phyloP scores from a whole-genome alignment of 2,113 vertebrate species.

The Callaeas wilsoni region DNA sequence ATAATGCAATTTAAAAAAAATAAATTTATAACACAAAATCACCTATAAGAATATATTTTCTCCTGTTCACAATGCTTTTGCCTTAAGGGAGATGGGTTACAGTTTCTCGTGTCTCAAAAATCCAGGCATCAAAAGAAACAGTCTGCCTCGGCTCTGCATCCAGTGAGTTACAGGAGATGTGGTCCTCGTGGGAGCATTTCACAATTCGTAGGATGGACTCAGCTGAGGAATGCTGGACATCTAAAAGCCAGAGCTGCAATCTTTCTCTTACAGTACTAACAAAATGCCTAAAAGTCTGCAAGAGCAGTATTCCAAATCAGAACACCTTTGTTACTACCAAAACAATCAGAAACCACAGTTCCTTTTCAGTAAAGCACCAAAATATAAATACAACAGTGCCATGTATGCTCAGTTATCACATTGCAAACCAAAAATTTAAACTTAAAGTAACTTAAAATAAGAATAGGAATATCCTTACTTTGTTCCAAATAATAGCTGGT shows the following conservation, averaged over 20 bases:
- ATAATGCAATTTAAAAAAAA: not conserved
- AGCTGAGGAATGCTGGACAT: not conserved
- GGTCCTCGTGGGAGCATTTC: not conserved
- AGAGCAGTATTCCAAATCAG: not conserved
- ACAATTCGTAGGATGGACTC: rapidly evolving
- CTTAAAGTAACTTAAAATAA: not conserved
- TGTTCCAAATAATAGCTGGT: not conserved
- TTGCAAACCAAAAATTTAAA: not conserved
- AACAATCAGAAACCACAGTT: not conserved
- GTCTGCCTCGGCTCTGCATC: not conserved
- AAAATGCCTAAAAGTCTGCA: not conserved
- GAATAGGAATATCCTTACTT: not conserved
- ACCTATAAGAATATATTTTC: not conserved
- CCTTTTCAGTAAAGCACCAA: not conserved
- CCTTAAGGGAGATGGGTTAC: not conserved
- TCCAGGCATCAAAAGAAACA: not conserved
- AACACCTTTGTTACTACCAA: not conserved
- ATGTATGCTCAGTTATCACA: not conserved
- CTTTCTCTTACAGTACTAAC: not conserved
- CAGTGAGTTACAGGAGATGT: not conserved
- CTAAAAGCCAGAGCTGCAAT: not conserved
- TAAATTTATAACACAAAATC: not conserved
- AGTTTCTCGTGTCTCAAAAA: not conserved
- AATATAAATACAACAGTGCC: not conserved
- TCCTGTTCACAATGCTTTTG: not conserved